Evolutionary conservation across 2,113 vertebrate genomes (phyloP), one percentile per base, ranked within the genome.

Genomic region (Aleadryas rufinucha): DNA sequence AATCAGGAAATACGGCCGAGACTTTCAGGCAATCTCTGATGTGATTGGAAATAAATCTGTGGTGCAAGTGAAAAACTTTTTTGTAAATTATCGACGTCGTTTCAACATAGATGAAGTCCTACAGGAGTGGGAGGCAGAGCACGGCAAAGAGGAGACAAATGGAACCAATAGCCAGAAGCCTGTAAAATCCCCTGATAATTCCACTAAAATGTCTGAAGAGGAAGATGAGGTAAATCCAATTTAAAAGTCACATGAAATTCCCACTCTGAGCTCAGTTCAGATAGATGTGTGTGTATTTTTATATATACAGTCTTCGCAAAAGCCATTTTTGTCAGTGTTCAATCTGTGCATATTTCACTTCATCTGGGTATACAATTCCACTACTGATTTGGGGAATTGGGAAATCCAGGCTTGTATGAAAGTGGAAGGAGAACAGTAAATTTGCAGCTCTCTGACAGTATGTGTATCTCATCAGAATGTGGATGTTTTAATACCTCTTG

Each of bases 31-130:
- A 24, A 99, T 99, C 97, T 99, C 99, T 14, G 99, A 99, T 64
- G 99, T 99, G 87, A 99, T 99, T 66, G 99, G 99, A 92, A 99
- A 99, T 98, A 99, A 99, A 96, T 99, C 99, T 27, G 99, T 99
- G 96, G 98, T 99, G 54, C 99, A 99, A 96, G 99, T 99, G 97
- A 99, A 99, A 97, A 99, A 99, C 98, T 99, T 99, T 97, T 99
- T 99, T 96, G 99, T 99, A 91, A 99, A 99, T 98, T 99, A 99
- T 72, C 98, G 99, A 26, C 98, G 99, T 31, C 98, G 99, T 94
- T 99, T 99, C 97, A 99, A 99, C 97, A 98, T 99, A 97, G 99
- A 99, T 31, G 99, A 99, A 97, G 99, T 99, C 47, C 98, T 99
- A 84, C 99, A 99, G 94, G 99, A 99, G 95, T 99, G 99, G 99